A percentile compares a stretch with the other conserved stretches of the same genome.
Conservation (phyloP, 2,888 invertebrate species). For the Campoplex capitator region DNA sequence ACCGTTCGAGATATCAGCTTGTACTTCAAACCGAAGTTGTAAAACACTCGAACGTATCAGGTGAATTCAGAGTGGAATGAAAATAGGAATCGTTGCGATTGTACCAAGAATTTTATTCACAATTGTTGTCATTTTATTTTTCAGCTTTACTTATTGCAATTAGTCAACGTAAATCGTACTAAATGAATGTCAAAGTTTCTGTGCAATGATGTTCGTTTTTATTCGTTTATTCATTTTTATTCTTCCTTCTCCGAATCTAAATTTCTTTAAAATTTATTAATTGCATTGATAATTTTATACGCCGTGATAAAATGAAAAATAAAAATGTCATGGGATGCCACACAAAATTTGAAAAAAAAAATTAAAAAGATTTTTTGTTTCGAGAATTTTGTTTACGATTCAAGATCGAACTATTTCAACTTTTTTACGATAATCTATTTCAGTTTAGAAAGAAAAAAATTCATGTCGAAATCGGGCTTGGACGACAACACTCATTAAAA, state of each 20-base stretch:
- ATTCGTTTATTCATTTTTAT: not conserved
- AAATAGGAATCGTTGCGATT: not conserved
- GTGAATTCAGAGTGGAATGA: not conserved
- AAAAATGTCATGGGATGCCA: not conserved
- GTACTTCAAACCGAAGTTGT: not conserved
- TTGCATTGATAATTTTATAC: too few species aligned
- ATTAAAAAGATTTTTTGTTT: too few species aligned
- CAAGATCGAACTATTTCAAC: too few species aligned
- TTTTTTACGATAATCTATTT: not conserved
- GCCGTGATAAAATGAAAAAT: not conserved
- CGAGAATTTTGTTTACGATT: too few species aligned
- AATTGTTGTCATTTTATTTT: not conserved
- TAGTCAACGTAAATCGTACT: not conserved
- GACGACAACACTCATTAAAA: too few species aligned
- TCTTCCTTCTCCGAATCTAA: too few species aligned
- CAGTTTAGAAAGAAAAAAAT: not conserved
- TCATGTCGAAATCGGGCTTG: not conserved
- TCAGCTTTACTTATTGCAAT: too few species aligned
- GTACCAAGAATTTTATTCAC: not conserved
- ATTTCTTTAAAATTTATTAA: too few species aligned
- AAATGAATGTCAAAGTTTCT: not conserved
- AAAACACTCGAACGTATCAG: too few species aligned
- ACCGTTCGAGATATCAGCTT: not conserved
- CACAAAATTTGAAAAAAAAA: too few species aligned
- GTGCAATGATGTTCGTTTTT: not conserved